Percentiles rank a stretch among this genome's conserved stretches.
Conservation (phyloP, 2,888 invertebrate genomes). For the Apodemia zela region DNA sequence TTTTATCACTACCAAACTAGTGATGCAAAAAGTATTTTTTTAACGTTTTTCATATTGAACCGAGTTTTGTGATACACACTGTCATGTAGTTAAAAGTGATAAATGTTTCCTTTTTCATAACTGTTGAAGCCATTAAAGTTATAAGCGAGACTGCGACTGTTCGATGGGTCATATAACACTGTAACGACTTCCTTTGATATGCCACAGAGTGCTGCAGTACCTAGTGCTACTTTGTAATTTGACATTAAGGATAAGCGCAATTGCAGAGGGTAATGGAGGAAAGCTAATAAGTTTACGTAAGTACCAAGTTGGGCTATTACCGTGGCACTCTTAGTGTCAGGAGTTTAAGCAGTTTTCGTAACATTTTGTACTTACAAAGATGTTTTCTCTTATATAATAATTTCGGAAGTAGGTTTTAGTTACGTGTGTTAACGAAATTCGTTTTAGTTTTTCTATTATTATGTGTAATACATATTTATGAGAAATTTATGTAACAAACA, state of each 20-base stretch:
- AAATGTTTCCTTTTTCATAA: slow-evolving; percentile 56
- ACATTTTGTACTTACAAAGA: not conserved
- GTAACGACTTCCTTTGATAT: slow-evolving; percentile 56
- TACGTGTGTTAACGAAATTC: not conserved
- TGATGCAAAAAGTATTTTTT: slow-evolving; percentile 10
- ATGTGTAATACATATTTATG: no score
- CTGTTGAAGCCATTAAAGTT: slow-evolving; percentile 58
- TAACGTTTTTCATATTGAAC: slow-evolving; percentile 4
- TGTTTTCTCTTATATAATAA: not conserved
- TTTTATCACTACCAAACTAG: slow-evolving; percentile 9
- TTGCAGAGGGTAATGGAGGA: slow-evolving; percentile 5
- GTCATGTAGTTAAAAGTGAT: slow-evolving; percentile 35
- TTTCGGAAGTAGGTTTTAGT: not conserved
- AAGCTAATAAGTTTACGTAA: slow-evolving; percentile 10
- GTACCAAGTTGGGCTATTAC: slow-evolving; percentile 5
- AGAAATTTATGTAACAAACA: no score
- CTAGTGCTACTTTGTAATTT: slow-evolving; percentile 32
- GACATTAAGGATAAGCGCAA: slow-evolving; percentile 1
- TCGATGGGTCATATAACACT: slow-evolving; percentile 54
- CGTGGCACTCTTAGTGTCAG: not conserved
- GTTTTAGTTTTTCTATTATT: not conserved
- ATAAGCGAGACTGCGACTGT: slow-evolving; percentile 49
- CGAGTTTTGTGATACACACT: not conserved
- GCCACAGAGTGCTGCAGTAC: slow-evolving; percentile 34
- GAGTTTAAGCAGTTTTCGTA: not conserved